These are phyloP conservation scores for Selenia dentaria DNA, from an alignment of 2,888 invertebrate species.

Conservation along the genomic window DNA sequence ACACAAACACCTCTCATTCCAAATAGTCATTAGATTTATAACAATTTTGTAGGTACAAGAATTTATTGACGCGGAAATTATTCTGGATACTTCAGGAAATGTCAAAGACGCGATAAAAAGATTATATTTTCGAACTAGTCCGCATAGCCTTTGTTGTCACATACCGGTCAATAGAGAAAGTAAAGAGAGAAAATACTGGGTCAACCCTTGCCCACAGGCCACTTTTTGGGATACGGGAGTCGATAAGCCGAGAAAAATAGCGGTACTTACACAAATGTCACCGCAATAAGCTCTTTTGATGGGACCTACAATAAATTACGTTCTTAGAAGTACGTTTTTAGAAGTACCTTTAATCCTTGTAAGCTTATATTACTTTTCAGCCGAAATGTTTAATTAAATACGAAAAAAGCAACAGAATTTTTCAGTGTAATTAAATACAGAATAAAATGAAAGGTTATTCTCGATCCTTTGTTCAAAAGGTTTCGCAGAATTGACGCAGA, in stretches of 20 bases:
- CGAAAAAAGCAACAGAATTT: not conserved
- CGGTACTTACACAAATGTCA: constrained; percentile 29
- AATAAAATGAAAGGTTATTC: too few relatives aligned
- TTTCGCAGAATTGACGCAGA: not conserved
- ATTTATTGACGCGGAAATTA: too few relatives aligned
- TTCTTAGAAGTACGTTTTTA: too few relatives aligned
- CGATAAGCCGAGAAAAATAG: constrained; percentile 42
- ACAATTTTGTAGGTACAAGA: too few relatives aligned
- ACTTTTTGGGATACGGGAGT: constrained; percentile 36
- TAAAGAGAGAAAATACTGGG: constrained; percentile 32
- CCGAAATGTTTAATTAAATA: not conserved
- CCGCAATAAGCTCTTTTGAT: constrained; percentile 21
- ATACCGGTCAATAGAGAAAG: constrained; percentile 33
- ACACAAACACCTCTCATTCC: too few relatives aligned
- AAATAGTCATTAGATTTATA: too few relatives aligned
- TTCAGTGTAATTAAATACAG: too few relatives aligned
- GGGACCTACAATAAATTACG: constrained; percentile 12
- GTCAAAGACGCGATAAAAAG: constrained; percentile 25
- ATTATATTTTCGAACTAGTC: constrained; percentile 27
- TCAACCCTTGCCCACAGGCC: constrained; percentile 41
- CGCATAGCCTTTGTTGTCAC: constrained; percentile 42
- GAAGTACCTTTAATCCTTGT: constrained; percentile 6
- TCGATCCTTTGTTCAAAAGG: not conserved
- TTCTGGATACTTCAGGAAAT: not conserved
- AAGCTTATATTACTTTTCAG: not conserved